These are phyloP conservation scores for Epizoanthus fatuus DNA, from an alignment of 92 coral and sea anemone species.

Conservation along the genomic window DNA sequence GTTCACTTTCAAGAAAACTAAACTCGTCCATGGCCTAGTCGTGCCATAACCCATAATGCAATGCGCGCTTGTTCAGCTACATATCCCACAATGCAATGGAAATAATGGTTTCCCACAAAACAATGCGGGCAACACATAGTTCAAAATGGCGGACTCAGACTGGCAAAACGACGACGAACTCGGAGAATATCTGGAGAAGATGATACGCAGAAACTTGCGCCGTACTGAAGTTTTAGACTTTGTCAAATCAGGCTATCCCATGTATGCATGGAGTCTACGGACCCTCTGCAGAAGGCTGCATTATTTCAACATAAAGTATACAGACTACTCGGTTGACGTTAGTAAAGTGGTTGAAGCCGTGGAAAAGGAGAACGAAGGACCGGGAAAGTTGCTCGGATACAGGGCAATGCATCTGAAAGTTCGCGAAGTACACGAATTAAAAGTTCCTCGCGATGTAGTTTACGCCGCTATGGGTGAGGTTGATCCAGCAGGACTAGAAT, in stretches of 20 bases:
- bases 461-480: slow-evolving; percentile 16
- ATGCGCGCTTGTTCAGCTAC: too few relatives aligned
- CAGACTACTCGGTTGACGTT: not conserved
- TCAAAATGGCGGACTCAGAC: slow-evolving; percentile 29
- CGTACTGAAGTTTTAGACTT: slow-evolving; percentile 13
- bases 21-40: too few relatives aligned
- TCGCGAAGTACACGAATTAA: not conserved
- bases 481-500: not conserved
- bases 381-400: slow-evolving; percentile 1
- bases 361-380: not conserved
- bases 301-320: not conserved
- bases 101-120: not conserved
- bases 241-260: not conserved
- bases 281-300: slow-evolving; percentile 10
- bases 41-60: too few relatives aligned
- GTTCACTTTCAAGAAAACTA: too few relatives aligned
- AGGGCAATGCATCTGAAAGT: slow-evolving; percentile 28
- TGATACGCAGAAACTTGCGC: not conserved
- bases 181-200: not conserved
- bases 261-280: slow-evolving; percentile 24
- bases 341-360: not conserved
- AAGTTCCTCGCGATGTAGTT: slow-evolving; percentile 1
- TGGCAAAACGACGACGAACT: slow-evolving; percentile 8
- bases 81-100: too few relatives aligned
- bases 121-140: not conserved